phyloP scores from a whole-genome alignment of 2,113 vertebrate genomes.

The Rhipidura dahli region DNA sequence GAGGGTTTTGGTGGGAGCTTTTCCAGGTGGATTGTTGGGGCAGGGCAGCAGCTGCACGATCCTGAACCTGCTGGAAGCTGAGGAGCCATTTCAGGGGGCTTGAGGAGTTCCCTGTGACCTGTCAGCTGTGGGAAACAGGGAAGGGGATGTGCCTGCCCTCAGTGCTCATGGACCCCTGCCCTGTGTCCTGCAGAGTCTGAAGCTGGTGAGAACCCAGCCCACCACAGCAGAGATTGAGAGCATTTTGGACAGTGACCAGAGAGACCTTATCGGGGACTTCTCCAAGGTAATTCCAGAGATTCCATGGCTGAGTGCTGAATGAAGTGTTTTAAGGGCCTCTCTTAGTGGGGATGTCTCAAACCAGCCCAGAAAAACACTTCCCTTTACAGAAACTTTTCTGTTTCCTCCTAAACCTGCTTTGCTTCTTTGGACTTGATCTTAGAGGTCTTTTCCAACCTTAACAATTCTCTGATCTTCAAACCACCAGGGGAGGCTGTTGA shows the following conservation, averaged over 20 bases:
- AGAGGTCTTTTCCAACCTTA: neutral
- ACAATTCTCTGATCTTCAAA: neutral
- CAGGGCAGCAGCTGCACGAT: rapidly evolving
- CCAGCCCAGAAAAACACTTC: neutral
- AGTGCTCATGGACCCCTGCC: neutral
- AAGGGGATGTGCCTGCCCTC: neutral
- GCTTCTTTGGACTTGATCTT: neutral
- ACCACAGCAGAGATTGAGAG: slow-evolving; percentile 83
- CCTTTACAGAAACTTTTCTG: neutral
- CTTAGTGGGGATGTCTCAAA: neutral
- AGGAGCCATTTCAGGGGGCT: neutral
- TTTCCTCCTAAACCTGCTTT: neutral
- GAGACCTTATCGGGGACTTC: slow-evolving; percentile 92
- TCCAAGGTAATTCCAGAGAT: slow-evolving; percentile 81
- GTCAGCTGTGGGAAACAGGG: neutral
- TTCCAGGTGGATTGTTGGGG: neutral
- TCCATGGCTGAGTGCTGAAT: neutral
- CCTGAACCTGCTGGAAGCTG: neutral
- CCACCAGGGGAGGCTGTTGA: neutral
- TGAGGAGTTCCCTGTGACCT: too few species aligned
- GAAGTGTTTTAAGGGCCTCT: neutral
- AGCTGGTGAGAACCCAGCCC: slow-evolving; percentile 76
- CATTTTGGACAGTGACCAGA: slow-evolving; percentile 84
- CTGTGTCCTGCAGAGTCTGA: slow-evolving; percentile 22
- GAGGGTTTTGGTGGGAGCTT: neutral